These are phyloP conservation scores for Sisor rabdophorus DNA, from an alignment of 2,113 vertebrate genomes.

Conservation along the genomic window DNA sequence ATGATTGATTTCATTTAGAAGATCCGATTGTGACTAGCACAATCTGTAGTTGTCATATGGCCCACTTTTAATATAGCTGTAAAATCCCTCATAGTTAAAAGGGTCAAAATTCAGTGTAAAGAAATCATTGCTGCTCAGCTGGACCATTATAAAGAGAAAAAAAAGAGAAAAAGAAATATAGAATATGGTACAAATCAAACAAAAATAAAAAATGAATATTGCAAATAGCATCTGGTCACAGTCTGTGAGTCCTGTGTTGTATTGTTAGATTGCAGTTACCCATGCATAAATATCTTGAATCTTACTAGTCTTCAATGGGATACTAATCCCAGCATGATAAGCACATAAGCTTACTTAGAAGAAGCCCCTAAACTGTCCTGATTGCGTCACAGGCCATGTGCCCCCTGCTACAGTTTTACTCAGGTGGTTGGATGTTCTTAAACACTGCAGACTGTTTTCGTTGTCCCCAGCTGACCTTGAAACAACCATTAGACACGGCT, in stretches of 20 bases:
- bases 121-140: constrained; percentile 62
- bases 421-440: constrained; percentile 55
- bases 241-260: background rate
- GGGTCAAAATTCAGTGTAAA: constrained; percentile 66
- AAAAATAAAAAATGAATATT: background rate
- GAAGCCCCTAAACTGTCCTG: constrained; percentile 48
- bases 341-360: constrained; percentile 50
- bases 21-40: background rate
- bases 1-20: background rate
- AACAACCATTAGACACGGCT: constrained; percentile 61
- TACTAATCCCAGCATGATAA: constrained; percentile 66
- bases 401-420: constrained; percentile 54
- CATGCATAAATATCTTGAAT: constrained; percentile 15
- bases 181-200: constrained; percentile 1
- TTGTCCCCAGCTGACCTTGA: constrained; percentile 51
- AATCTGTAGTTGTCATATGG: background rate
- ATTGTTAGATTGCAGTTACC: background rate
- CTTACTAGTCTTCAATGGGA: constrained; percentile 51
- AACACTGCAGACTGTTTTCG: constrained; percentile 63
- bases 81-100: constrained; percentile 53
- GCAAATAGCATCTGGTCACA: background rate
- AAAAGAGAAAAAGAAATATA: constrained; percentile 38
- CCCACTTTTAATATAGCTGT: constrained; percentile 34
- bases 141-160: constrained; percentile 47
- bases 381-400: constrained; percentile 53